Conservation (phyloP, 2,113 vertebrate genomes). For the Alligator mississippiensis region DNA sequence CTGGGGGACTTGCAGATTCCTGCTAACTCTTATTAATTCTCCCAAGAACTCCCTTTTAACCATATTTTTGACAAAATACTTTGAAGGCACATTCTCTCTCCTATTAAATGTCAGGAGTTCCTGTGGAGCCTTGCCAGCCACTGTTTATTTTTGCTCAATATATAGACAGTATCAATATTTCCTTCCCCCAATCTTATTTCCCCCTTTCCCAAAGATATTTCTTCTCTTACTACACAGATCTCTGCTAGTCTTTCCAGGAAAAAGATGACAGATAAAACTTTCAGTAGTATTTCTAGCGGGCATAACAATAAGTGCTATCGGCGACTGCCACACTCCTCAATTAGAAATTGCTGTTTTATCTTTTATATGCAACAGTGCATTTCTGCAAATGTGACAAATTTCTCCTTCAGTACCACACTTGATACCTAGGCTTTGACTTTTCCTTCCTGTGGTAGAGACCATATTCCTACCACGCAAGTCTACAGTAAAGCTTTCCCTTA, state of each 20-base stretch:
- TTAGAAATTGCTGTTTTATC: neutral
- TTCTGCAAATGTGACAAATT: neutral
- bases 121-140: neutral
- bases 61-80: neutral
- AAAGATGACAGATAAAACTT: neutral
- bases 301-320: neutral
- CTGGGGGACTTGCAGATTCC: neutral
- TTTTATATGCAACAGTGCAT: neutral
- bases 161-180: neutral
- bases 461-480: neutral
- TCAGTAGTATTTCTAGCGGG: neutral
- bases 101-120: accelerated
- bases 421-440: neutral
- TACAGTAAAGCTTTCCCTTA: neutral
- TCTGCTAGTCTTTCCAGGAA: neutral
- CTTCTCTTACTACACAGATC: neutral
- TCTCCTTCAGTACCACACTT: neutral
- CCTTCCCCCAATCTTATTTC: neutral
- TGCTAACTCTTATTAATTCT: neutral
- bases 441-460: neutral
- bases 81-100: neutral
- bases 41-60: neutral
- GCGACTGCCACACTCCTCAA: neutral
- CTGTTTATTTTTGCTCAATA: neutral
- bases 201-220: neutral